Evolutionary conservation across 2,113 vertebrate species (phyloP), one percentile per base, ranked within the genome.

Genomic region (Rana temporaria): DNA sequence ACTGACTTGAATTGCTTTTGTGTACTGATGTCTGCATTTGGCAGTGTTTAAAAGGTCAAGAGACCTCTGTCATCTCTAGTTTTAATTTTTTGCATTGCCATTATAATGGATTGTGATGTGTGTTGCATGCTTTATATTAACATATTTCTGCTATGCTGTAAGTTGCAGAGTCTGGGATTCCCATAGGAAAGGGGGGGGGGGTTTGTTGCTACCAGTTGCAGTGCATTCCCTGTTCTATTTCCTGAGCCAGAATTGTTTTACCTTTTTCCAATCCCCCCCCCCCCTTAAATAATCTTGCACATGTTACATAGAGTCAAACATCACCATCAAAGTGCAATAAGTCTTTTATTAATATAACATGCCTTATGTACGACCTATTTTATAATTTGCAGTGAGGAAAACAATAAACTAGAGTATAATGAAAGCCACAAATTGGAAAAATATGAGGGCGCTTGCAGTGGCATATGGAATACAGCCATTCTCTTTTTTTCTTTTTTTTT

Each of bases 371-470:
- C 11, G 12, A 48, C 42, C 42, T 11, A 48, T 48, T 48, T 11
- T 48, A 12, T 48, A 12, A 48, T 48, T 48, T 48, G 8, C 78
- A n/a, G 20, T 32, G 22, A 17, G 34, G 17, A 2, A 59, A 48
- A 62, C 9, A 53, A 6, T 48, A 2, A 11, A 14, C 42, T 12
- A 2, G 42, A 48, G 42, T 48, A 14, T 3, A 22, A n/a, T 70
- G 62, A 53, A 64, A 74, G 63, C 66, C 63, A 63, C 63, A 81
- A 64, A 81, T 73, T 26, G 55, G 63, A 70, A 81, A 56, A 81
- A 82, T 66, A 38, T 81, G 34, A 57, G 52, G 16, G 70, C 30
- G 24, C 52, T 79, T 52, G 26, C 42, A 16, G 68, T 81, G 64
- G 52, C 53, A 79, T 68, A 64, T 79, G 77, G 77, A 68, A 59